Evolutionary conservation across 2,113 vertebrate genomes (phyloP).

Genomic region (Chinchilla lanigera): DNA sequence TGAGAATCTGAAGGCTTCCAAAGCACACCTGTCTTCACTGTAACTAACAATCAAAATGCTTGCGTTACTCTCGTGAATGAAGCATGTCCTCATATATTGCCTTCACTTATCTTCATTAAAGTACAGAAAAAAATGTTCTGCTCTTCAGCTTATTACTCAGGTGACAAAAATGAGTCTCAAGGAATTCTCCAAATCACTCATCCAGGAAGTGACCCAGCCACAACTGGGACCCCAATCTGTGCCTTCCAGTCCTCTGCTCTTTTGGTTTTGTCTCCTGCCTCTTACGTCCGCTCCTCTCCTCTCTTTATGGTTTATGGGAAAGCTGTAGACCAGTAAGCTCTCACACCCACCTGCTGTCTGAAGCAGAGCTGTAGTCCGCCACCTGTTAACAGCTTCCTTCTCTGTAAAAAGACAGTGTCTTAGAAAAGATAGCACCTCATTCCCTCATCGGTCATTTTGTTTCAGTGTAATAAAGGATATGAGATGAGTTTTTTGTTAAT

Average conservation of each 20-base stretch:
- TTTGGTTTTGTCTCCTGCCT: not conserved
- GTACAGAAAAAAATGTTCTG: not conserved
- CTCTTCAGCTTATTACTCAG: not conserved
- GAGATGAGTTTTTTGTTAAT: not conserved
- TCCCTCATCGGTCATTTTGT: not conserved
- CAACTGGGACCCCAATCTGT: not conserved
- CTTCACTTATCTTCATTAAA: not conserved
- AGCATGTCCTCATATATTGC: not conserved
- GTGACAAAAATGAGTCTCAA: slow-evolving; percentile 32
- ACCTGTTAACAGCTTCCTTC: not conserved
- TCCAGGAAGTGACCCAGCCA: slow-evolving; percentile 53
- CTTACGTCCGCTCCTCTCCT: not conserved
- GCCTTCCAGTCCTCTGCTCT: not conserved
- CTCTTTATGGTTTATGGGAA: not conserved
- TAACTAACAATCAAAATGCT: not conserved
- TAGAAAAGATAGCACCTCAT: not conserved
- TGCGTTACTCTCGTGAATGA: slow-evolving; percentile 1
- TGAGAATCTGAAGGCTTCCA: not conserved
- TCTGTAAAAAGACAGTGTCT: not conserved
- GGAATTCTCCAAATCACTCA: slow-evolving; percentile 58
- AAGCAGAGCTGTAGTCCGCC: not conserved
- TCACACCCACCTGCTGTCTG: not conserved
- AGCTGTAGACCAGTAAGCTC: not conserved
- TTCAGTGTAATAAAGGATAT: not conserved
- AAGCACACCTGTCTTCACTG: not conserved